These are phyloP conservation scores for Idris sp. DNA, from an alignment of 1,140 invertebrate genomes.

Conservation along the genomic window DNA sequence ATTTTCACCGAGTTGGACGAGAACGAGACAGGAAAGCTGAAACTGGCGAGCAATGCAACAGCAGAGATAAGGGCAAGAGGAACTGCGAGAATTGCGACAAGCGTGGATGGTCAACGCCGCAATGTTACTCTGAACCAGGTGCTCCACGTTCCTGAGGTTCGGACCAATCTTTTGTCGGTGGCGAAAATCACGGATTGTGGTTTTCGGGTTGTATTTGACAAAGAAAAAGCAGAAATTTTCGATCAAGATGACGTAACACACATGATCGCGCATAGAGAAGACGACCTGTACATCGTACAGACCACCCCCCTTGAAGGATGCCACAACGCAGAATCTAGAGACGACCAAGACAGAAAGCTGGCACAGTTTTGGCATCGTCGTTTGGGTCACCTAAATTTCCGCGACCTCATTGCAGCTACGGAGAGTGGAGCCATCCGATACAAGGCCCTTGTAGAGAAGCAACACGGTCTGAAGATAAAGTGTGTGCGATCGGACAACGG, in stretches of 20 bases:
- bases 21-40: neutral
- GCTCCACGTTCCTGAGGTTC: conserved; percentile 10
- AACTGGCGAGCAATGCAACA: neutral
- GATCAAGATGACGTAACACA: neutral
- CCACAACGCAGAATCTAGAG: neutral
- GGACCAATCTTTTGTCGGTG: conserved; percentile 12
- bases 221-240: neutral
- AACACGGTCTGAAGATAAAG: neutral
- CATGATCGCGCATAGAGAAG: neutral
- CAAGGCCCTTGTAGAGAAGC: neutral
- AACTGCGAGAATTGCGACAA: neutral
- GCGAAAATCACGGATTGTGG: conserved; percentile 13
- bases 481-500: neutral
- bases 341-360: neutral
- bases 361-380: neutral
- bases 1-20: neutral
- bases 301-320: neutral
- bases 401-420: neutral
- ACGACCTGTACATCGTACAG: conserved; percentile 1
- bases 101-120: neutral
- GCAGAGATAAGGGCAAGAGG: conserved; percentile 3
- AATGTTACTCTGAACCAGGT: neutral
- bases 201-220: neutral
- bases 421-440: neutral
- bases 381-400: conserved; percentile 6